Conservation (phyloP, 2,113 vertebrate species). For the Neopipo cinnamomea region DNA sequence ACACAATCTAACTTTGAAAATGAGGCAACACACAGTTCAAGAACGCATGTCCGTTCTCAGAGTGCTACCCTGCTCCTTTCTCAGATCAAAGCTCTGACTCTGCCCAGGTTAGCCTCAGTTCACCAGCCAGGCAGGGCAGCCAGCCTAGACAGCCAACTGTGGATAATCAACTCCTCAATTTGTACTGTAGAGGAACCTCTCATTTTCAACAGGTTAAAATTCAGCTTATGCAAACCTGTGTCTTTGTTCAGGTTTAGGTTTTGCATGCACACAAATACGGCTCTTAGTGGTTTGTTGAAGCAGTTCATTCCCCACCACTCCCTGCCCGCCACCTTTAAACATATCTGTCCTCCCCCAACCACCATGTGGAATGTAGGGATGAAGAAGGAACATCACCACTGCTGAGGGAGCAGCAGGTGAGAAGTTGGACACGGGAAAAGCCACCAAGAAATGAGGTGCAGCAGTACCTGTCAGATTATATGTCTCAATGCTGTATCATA, state of each 20-base stretch:
- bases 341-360: not conserved
- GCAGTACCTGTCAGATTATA: not conserved
- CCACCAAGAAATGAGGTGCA: not conserved
- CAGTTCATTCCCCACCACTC: not conserved
- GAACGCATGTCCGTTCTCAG: not conserved
- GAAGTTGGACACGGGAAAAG: not conserved
- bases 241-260: not conserved
- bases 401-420: not conserved
- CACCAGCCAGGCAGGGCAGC: not conserved
- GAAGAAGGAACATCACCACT: not conserved
- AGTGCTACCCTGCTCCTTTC: not conserved
- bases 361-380: fast-evolving
- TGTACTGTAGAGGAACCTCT: not conserved
- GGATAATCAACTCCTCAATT: not conserved
- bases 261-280: not conserved
- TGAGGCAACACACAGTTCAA: not conserved
- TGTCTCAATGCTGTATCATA: fast-evolving
- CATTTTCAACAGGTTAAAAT: not conserved
- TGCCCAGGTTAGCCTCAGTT: not conserved
- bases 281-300: not conserved
- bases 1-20: not conserved
- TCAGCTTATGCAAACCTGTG: not conserved
- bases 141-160: not conserved
- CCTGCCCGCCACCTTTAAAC: not conserved
- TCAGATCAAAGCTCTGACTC: not conserved